phyloP scores from a whole-genome alignment of 2,797 vertebrate species.

The Pangasius sanitwongsei region DNA sequence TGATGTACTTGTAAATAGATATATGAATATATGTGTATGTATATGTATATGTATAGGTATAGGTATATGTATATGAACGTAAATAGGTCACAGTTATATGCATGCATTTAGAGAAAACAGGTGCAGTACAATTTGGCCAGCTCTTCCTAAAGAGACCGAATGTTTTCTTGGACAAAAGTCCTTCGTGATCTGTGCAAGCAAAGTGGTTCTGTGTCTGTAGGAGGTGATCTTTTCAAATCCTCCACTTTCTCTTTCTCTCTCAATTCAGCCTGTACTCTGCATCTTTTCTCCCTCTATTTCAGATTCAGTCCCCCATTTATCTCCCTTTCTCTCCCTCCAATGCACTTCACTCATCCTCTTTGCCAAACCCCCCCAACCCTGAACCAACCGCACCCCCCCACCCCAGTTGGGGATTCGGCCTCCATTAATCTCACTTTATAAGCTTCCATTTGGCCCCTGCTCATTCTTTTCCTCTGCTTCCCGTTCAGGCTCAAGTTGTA shows the following conservation, averaged over 20 bases:
- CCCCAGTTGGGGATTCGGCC: neutral
- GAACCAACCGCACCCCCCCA: too few species aligned
- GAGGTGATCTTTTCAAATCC: neutral
- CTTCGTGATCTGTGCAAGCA: neutral
- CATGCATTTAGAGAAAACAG: neutral
- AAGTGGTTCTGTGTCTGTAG: too few species aligned
- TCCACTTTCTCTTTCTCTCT: neutral
- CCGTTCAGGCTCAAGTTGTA: neutral
- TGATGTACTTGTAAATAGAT: neutral
- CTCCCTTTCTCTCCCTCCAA: neutral
- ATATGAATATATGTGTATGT: too few species aligned
- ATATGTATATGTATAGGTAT: too few species aligned
- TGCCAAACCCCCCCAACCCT: neutral
- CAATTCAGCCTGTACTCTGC: neutral
- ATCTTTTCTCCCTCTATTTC: neutral
- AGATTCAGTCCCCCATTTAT: neutral
- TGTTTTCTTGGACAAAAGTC: neutral
- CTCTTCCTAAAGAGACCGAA: neutral
- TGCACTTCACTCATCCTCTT: neutral
- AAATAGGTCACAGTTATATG: neutral
- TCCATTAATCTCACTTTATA: conserved; percentile 15
- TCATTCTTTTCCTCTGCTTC: neutral
- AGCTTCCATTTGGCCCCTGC: neutral
- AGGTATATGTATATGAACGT: neutral
- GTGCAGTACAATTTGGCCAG: neutral